Evolutionary conservation across 2,113 vertebrate species (phyloP), one percentile per base, ranked within the genome.

Genomic region (Brachyistius frenatus): DNA sequence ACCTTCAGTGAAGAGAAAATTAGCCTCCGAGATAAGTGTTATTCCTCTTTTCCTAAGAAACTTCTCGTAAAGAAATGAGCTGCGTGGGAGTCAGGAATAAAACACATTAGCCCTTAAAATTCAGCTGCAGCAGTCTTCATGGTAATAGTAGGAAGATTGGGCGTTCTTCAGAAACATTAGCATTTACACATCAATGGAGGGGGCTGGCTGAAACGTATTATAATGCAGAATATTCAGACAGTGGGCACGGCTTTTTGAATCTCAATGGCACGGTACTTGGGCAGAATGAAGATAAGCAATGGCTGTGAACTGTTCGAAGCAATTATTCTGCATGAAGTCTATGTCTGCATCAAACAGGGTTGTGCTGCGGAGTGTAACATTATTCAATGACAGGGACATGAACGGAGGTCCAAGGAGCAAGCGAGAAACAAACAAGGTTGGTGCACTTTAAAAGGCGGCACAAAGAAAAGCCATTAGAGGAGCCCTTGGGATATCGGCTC

Each of bases 141-240:
- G 75, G 57, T 75, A 72, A 83, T 7, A 56, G 76, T 13, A 76
- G 50, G 68, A 84, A 69, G 65, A 63, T 36, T 35, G 4, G 69
- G 31, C 2, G 5, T 31, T 60, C 65, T 81, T 83, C 37, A 81
- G 63, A 83, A 50, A 81, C 73, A 75, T 64, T 44, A 50, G 30
- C 82, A 93, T 93, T 92, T 92, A 81, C 90, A 93, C 86, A 91
- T 93, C 80, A 94, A 92, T 80, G 69, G 84, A 52, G 53, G 33
- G 5, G 70, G 80, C 30, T n/a, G 66, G 72, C 66, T 30, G 62
- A 70, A 68, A 44, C 32, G 32, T 56, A 75, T 83, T 80, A 73
- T 69, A 32, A 87, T 85, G 86, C 41, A 76, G 88, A 88, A 87
- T 74, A 88, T 86, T 85, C 66, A 86, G 66, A 55, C 5, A 3